These are phyloP conservation scores for Alloplasta piceator DNA, from an alignment of 2,888 invertebrate genomes.

Conservation along the genomic window DNA sequence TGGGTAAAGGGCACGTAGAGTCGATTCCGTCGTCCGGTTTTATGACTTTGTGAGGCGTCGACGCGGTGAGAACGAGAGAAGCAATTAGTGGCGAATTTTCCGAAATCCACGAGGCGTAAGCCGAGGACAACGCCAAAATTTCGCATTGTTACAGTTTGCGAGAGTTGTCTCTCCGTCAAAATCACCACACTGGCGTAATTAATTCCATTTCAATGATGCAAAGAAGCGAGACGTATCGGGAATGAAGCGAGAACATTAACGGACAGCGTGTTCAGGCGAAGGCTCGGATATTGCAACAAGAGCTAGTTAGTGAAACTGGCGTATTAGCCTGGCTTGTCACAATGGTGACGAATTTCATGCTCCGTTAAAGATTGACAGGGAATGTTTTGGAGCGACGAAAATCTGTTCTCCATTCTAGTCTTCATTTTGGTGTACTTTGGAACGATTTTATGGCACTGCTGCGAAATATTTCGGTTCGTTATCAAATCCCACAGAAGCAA, in stretches of 20 bases:
- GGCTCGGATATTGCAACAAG: conserved; percentile 78
- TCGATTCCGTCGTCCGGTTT: conserved; percentile 28
- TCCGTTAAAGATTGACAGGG: conserved; percentile 75
- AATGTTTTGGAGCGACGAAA: conserved; percentile 55
- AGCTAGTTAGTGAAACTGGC: conserved; percentile 80
- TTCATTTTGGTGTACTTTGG: conserved; percentile 17
- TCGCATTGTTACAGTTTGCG: conserved; percentile 45
- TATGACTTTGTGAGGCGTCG: neutral
- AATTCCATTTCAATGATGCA: conserved; percentile 40
- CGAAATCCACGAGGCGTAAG: conserved; percentile 12
- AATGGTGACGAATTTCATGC: conserved; percentile 82
- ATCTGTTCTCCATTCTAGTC: conserved; percentile 11
- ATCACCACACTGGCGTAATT: conserved; percentile 28
- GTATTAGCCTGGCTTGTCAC: conserved; percentile 79
- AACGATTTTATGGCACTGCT: neutral
- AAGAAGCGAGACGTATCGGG: conserved; percentile 26
- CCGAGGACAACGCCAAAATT: no score
- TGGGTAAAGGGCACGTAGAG: neutral
- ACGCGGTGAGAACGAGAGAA: neutral
- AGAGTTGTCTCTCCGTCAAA: conserved; percentile 11
- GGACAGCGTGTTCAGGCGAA: conserved; percentile 69
- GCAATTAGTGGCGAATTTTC: conserved; percentile 36
- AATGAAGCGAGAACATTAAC: conserved; percentile 34
- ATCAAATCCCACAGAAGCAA: neutral
- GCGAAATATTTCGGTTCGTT: neutral